phyloP scores from a whole-genome alignment of 2,797 vertebrate genomes.

The Sphenopsis melanotis region DNA sequence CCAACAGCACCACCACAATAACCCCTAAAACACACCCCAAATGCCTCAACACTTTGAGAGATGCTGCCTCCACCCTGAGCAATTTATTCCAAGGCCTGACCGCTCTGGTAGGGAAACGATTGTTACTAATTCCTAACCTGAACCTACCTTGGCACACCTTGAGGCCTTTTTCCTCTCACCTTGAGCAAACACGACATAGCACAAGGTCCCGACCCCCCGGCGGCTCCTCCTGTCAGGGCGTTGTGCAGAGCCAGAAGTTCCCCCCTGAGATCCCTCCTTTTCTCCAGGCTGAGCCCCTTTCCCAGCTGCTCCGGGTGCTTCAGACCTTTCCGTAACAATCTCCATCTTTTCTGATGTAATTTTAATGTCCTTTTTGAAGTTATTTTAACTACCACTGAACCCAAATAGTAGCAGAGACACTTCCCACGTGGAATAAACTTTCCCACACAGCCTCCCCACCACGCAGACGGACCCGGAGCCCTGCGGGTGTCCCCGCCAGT shows the following conservation, averaged over 20 bases:
- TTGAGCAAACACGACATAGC: background rate
- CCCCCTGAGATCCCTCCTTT: background rate
- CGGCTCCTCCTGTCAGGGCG: background rate
- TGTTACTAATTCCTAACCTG: background rate
- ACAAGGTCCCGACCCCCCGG: background rate
- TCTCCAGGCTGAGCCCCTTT: background rate
- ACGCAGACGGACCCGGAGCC: too few relatives aligned
- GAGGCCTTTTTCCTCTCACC: background rate
- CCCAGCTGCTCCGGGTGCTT: background rate
- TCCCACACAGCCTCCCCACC: background rate
- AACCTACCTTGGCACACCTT: background rate
- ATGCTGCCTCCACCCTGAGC: background rate
- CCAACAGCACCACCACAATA: background rate
- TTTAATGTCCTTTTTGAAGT: background rate
- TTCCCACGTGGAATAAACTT: background rate
- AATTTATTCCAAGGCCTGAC: background rate
- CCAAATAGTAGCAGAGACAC: background rate
- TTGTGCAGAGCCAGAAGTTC: background rate
- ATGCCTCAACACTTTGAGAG: background rate
- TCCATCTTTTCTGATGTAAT: too few relatives aligned
- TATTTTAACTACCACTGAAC: background rate
- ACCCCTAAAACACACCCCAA: background rate
- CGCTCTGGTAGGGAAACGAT: rapidly evolving
- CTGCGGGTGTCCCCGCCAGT: background rate
- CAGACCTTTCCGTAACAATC: background rate